Conservation (phyloP, 2,113 vertebrate genomes). For the Lutjanus erythropterus region DNA sequence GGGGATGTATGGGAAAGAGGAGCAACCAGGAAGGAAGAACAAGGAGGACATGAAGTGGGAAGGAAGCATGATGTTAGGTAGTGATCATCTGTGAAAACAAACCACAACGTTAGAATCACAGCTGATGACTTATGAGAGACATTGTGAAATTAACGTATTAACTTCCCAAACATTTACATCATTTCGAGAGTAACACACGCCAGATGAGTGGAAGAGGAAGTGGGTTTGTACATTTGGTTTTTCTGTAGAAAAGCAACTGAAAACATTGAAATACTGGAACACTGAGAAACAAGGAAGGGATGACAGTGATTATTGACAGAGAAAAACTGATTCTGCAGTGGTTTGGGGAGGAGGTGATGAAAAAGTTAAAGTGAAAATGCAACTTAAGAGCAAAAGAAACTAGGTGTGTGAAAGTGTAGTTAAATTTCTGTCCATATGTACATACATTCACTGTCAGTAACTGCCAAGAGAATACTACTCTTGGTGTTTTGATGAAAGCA, state of each 20-base stretch:
- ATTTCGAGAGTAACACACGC: not conserved
- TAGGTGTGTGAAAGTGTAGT: not conserved
- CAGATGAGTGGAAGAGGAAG: constrained; percentile 50
- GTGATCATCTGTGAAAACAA: not conserved
- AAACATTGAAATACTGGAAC: constrained; percentile 15
- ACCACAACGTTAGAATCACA: not conserved
- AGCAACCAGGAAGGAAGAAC: not conserved
- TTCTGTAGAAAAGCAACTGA: constrained; percentile 47
- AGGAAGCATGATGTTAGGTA: not conserved
- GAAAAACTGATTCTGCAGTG: not conserved
- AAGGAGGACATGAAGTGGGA: not conserved
- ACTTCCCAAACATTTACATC: constrained; percentile 31
- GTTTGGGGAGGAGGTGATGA: not conserved
- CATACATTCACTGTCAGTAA: not conserved
- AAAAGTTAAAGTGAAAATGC: not conserved
- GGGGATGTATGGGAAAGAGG: constrained; percentile 11
- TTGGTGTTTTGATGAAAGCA: not conserved
- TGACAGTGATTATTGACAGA: not conserved
- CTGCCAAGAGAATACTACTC: not conserved
- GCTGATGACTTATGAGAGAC: not conserved
- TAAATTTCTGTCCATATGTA: not conserved
- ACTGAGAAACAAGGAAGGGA: constrained; percentile 12
- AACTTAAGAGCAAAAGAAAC: not conserved
- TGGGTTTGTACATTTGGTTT: constrained; percentile 1
- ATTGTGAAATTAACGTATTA: constrained; percentile 24